Conservation (phyloP, 2,797 vertebrate species). For the Diplodus puntazzo region DNA sequence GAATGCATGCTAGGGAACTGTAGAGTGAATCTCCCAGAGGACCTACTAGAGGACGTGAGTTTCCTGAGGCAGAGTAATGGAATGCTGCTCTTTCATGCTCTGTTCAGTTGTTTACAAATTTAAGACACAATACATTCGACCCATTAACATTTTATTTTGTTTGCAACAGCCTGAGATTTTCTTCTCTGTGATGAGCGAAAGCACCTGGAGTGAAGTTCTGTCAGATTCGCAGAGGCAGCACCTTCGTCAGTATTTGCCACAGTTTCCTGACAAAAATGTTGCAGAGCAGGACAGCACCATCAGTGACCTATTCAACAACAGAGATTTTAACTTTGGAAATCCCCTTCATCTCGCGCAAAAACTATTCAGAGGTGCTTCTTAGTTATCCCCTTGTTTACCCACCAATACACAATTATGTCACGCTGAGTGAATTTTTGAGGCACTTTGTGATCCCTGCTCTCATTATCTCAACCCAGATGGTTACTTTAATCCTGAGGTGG, state of each 20-base stretch:
- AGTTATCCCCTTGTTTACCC: background rate
- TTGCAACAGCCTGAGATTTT: constrained; percentile 93
- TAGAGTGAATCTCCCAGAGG: constrained; percentile 93
- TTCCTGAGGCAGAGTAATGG: background rate
- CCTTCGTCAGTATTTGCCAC: constrained; percentile 93
- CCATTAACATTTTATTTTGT: constrained; percentile 9
- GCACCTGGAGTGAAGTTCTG: constrained; percentile 93
- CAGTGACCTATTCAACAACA: constrained; percentile 88
- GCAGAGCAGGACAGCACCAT: constrained; percentile 89
- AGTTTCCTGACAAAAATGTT: constrained; percentile 86
- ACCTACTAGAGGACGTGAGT: constrained; percentile 96
- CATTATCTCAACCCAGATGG: constrained; percentile 86
- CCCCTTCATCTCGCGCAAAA: constrained; percentile 95
- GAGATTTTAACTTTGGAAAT: constrained; percentile 94
- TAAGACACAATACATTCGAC: background rate
- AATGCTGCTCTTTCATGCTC: background rate
- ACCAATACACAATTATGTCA: background rate
- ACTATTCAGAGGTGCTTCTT: constrained; percentile 91
- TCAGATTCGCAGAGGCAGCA: constrained; percentile 92
- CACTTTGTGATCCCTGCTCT: constrained; percentile 2
- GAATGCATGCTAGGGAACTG: constrained; percentile 94
- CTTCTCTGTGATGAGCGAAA: constrained; percentile 94
- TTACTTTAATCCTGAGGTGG: constrained; percentile 97
- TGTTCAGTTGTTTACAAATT: background rate
- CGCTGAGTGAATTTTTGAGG: background rate